phyloP scores from a whole-genome alignment of 2,113 vertebrate genomes.

The Sceloporus tristichus region DNA sequence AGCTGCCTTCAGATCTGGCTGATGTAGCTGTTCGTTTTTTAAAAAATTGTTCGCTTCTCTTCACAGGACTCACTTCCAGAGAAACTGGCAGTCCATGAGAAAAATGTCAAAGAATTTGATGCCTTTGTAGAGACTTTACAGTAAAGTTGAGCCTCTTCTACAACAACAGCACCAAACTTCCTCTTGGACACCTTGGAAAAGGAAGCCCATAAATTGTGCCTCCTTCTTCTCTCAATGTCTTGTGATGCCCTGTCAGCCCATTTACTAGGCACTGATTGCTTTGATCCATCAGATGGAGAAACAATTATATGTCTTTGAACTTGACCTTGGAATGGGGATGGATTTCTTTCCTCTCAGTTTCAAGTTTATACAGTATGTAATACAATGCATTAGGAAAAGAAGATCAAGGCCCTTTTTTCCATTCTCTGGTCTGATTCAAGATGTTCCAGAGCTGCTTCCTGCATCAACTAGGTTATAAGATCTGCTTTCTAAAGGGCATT shows the following conservation, averaged over 20 bases:
- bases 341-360: constrained; percentile 7
- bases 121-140: constrained; percentile 98
- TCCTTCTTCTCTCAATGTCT: background rate
- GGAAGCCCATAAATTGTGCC: constrained; percentile 36
- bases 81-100: constrained; percentile 96
- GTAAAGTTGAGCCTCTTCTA: constrained; percentile 72
- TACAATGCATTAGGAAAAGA: constrained; percentile 26
- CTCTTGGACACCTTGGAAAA: constrained; percentile 59
- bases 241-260: constrained; percentile 39
- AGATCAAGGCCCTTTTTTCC: constrained; percentile 15
- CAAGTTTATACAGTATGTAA: constrained; percentile 31
- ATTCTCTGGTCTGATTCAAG: constrained; percentile 35
- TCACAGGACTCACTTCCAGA: constrained; percentile 94
- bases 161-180: constrained; percentile 56
- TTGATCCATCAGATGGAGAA: constrained; percentile 32
- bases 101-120: constrained; percentile 97
- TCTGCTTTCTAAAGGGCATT: constrained; percentile 49
- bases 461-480: constrained; percentile 25
- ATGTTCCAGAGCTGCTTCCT: constrained; percentile 31
- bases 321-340: constrained; percentile 11
- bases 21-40: constrained; percentile 5
- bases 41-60: constrained; percentile 23
- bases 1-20: constrained; percentile 13
- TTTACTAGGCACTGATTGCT: constrained; percentile 50
- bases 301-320: constrained; percentile 38